These are phyloP conservation scores for Argynnis bischoffii DNA, from an alignment of 2,888 invertebrate genomes.

Conservation along the genomic window DNA sequence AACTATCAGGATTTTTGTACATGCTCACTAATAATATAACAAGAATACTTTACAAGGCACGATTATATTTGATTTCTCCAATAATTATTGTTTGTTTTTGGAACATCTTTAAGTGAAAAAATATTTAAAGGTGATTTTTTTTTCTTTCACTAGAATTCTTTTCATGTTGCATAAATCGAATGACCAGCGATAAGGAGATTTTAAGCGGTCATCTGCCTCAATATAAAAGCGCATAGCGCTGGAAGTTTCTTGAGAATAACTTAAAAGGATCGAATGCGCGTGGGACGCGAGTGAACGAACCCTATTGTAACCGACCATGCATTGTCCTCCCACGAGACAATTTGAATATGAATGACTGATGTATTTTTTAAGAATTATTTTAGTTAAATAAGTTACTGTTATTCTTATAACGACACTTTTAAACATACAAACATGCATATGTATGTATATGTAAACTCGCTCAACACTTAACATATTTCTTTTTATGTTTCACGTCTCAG, in stretches of 20 bases:
- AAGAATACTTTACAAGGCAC: no score
- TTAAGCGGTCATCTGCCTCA: constrained; percentile 26
- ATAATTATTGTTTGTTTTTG: no score
- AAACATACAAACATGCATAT: no score
- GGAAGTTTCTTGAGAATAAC: constrained; percentile 21
- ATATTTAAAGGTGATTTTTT: background rate
- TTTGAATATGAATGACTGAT: constrained; percentile 30
- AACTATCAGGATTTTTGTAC: no score
- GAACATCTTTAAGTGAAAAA: no score
- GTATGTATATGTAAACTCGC: no score
- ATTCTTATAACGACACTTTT: no score
- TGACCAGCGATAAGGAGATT: background rate
- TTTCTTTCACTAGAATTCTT: background rate
- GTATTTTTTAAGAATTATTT: constrained; percentile 23
- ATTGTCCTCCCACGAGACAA: constrained; percentile 38
- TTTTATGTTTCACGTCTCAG: no score
- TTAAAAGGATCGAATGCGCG: constrained; percentile 34
- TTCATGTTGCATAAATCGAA: background rate
- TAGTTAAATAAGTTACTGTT: background rate
- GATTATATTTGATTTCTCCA: no score
- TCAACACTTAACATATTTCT: no score
- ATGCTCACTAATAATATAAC: no score
- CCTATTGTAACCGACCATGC: constrained; percentile 33
- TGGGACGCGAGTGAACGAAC: constrained; percentile 41
- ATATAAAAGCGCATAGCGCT: constrained; percentile 27